A percentile compares a stretch with the other conserved stretches of the same genome.
These are phyloP conservation scores for Lateolabrax maculatus DNA, from an alignment of 2,797 vertebrate species.

Conservation along the genomic window DNA sequence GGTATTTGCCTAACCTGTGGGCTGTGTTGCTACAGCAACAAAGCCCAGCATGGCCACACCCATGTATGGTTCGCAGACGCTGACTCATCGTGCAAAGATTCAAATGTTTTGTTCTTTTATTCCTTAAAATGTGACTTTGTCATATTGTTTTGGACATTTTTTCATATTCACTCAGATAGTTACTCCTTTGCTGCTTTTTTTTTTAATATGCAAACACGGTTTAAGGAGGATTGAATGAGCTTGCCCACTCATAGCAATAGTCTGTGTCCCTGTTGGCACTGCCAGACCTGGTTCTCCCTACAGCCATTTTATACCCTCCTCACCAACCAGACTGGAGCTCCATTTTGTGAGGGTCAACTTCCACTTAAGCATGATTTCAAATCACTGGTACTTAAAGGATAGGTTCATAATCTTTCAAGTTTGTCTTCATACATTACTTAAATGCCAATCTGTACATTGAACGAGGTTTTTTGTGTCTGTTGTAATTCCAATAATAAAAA, in stretches of 20 bases:
- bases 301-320: slow-evolving; percentile 80
- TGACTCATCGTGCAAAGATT: slow-evolving; percentile 82
- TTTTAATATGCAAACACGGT: background rate
- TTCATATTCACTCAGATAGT: slow-evolving; percentile 10
- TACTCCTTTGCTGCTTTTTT: slow-evolving; percentile 15
- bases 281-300: slow-evolving; percentile 49
- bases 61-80: slow-evolving; percentile 64
- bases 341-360: slow-evolving; percentile 70
- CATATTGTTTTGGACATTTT: slow-evolving; percentile 5
- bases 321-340: slow-evolving; percentile 50
- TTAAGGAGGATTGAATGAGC: slow-evolving; percentile 11
- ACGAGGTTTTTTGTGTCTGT: background rate
- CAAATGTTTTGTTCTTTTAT: background rate
- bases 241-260: background rate
- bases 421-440: background rate
- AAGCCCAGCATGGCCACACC: slow-evolving; percentile 79
- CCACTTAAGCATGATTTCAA: background rate
- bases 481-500: no score
- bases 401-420: background rate
- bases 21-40: slow-evolving; percentile 78
- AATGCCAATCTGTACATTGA: background rate
- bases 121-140: slow-evolving; percentile 12
- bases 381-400: background rate
- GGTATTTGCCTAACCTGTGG: slow-evolving; percentile 82
- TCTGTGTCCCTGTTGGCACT: slow-evolving; percentile 46